A percentile compares a stretch with the other conserved stretches of the same genome.
Conservation (phyloP, 2,113 vertebrate genomes). For the Butastur rufipennis region DNA sequence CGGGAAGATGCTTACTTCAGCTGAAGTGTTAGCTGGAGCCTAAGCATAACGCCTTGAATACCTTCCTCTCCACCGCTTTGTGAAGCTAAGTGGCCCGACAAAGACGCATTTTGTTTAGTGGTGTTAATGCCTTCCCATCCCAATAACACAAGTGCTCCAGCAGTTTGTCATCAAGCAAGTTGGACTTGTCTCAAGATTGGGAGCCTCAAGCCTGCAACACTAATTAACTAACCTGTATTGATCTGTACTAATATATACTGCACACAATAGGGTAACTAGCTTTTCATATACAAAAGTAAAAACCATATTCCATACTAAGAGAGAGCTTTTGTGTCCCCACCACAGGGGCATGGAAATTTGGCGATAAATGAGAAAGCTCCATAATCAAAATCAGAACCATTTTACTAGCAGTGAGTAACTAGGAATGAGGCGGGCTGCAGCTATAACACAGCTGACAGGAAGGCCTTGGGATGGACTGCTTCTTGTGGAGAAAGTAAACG, state of each 20-base stretch:
- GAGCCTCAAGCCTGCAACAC: background rate
- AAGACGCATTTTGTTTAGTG: background rate
- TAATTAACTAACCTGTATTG: background rate
- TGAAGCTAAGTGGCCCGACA: background rate
- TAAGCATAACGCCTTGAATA: background rate
- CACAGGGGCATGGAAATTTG: background rate
- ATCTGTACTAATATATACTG: background rate
- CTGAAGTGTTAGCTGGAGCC: background rate
- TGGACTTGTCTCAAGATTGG: background rate
- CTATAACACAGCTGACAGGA: background rate
- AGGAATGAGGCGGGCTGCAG: background rate
- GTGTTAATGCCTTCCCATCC: background rate
- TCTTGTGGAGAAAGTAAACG: background rate
- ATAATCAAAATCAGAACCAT: constrained; percentile 11
- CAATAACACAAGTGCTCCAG: background rate
- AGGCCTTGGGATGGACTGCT: background rate
- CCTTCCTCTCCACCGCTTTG: background rate
- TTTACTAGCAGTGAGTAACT: background rate
- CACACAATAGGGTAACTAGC: background rate
- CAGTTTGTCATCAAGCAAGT: background rate
- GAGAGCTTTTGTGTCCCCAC: background rate
- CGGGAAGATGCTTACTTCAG: background rate
- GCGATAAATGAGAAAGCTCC: background rate
- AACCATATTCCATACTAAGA: background rate
- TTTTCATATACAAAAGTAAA: background rate